A percentile compares a stretch with the other conserved stretches of the same genome.
Evolutionary conservation across 2,797 vertebrate species (phyloP).

Genomic region (Brachymystax lenok): DNA sequence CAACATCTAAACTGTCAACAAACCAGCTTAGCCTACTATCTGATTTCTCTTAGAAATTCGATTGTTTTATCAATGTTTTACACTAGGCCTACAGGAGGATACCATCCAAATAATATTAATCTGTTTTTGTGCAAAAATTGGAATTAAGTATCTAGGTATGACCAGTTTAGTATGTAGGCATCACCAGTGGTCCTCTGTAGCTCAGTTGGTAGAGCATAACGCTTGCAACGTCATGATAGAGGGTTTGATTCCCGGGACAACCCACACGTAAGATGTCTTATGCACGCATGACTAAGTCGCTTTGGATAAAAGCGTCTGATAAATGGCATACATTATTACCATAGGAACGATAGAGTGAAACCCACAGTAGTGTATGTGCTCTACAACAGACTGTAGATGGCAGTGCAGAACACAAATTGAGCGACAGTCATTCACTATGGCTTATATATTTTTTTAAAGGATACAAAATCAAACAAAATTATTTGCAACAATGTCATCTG

Average conservation of each 20-base stretch:
- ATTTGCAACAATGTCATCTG: background rate
- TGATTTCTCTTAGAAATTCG: background rate
- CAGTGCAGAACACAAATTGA: conserved; percentile 23
- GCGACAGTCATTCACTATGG: background rate
- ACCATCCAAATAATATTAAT: background rate
- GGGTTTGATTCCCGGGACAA: no score
- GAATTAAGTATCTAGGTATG: background rate
- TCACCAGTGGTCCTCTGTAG: background rate
- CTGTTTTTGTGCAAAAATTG: background rate
- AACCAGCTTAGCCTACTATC: background rate
- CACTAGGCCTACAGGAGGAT: background rate
- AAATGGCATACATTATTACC: no score
- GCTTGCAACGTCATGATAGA: no score
- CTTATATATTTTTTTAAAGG: background rate
- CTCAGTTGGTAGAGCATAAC: no score
- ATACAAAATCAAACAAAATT: background rate
- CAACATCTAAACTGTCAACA: background rate
- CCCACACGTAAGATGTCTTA: no score
- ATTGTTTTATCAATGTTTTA: background rate
- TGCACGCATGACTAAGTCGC: no score
- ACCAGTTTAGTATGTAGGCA: background rate
- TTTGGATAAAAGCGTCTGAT: no score
- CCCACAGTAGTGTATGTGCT: background rate
- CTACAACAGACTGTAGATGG: conserved; percentile 15
- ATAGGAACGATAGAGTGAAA: background rate